Evolutionary conservation across 2,797 vertebrate genomes (phyloP).

Genomic region (Hemibagrus guttatus): DNA sequence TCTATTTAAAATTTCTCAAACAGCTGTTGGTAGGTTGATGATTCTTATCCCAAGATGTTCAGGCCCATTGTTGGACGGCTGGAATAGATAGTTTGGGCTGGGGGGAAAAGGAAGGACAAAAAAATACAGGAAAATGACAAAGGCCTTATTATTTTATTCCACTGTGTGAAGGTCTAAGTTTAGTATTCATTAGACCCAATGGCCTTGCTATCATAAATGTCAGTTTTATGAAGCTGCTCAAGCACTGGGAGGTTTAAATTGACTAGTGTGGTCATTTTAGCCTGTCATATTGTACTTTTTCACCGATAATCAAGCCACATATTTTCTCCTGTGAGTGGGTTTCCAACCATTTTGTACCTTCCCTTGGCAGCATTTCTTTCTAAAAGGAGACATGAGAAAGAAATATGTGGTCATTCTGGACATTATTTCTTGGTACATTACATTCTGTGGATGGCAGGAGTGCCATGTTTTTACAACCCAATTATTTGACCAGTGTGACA

Average conservation of each 20-base stretch:
- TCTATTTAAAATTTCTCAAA: neutral
- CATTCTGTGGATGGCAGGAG: neutral
- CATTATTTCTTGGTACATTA: neutral
- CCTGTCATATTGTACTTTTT: constrained; percentile 8
- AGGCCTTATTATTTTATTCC: constrained; percentile 29
- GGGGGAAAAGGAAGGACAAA: neutral
- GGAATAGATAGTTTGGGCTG: neutral
- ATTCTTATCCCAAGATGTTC: neutral
- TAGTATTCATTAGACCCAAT: constrained; percentile 14
- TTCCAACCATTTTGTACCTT: constrained; percentile 2
- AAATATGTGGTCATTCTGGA: constrained; percentile 26
- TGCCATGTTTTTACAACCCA: neutral
- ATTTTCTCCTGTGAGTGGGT: constrained; percentile 7
- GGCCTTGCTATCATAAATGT: constrained; percentile 14
- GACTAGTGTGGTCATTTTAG: constrained; percentile 26
- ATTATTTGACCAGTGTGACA: constrained; percentile 26
- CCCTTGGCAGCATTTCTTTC: constrained; percentile 7
- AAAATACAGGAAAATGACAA: neutral
- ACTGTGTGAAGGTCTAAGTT: constrained; percentile 22
- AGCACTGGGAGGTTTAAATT: constrained; percentile 21
- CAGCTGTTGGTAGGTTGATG: neutral
- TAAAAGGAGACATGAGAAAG: constrained; percentile 13
- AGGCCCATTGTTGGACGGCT: neutral
- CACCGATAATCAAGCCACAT: constrained; percentile 9
- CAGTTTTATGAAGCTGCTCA: constrained; percentile 17